Evolutionary conservation across 2,797 vertebrate species (phyloP).

Genomic region (Silurus lanzhouensis): DNA sequence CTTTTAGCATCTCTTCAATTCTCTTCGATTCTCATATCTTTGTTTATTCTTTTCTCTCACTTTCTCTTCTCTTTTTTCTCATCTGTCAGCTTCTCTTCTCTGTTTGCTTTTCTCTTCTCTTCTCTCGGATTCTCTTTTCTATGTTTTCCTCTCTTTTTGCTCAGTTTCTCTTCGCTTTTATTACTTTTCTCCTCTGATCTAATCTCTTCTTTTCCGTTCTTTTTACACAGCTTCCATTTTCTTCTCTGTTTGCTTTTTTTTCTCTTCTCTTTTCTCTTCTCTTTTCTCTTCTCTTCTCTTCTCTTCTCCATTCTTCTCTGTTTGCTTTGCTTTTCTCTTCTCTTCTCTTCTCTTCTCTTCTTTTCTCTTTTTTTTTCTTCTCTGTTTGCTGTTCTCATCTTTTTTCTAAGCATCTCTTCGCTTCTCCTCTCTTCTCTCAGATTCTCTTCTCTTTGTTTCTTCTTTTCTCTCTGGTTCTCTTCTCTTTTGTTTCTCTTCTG

Average conservation of each 20-base stretch:
- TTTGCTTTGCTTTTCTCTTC: too few relatives aligned
- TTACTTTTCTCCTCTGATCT: background rate
- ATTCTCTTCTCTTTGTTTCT: background rate
- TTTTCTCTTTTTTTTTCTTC: background rate
- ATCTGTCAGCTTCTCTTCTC: slow-evolving; percentile 53
- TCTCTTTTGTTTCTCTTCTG: background rate
- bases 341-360: background rate
- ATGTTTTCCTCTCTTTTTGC: too few relatives aligned
- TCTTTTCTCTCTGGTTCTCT: background rate
- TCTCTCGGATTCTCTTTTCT: too few relatives aligned
- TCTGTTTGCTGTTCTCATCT: slow-evolving; percentile 19
- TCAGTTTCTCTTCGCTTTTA: too few relatives aligned
- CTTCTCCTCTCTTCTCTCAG: background rate
- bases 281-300: background rate
- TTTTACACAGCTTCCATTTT: slow-evolving; percentile 55
- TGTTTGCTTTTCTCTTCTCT: too few relatives aligned
- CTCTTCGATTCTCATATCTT: too few relatives aligned
- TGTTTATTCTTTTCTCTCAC: too few relatives aligned
- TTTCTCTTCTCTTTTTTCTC: background rate
- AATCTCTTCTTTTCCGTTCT: background rate
- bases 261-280: background rate
- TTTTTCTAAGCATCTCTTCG: background rate
- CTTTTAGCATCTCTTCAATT: background rate
- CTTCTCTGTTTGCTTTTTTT: slow-evolving; percentile 41
- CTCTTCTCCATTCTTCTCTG: background rate